Evolutionary conservation across 2,113 vertebrate genomes (phyloP), one percentile per base, ranked within the genome.

Genomic region (Anolis carolinensis): DNA sequence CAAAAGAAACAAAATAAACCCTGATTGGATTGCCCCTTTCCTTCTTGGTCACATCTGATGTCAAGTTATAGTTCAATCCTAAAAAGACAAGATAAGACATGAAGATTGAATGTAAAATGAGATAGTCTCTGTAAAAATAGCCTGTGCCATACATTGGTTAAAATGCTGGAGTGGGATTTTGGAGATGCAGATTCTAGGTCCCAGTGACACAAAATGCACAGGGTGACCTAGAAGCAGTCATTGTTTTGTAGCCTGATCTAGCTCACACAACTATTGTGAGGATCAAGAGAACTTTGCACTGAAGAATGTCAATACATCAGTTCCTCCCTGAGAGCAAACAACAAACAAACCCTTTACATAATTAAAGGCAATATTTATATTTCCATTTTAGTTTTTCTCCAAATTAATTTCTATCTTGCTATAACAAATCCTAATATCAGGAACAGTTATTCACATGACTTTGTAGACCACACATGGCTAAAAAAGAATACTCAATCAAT

Each of bases 61-160:
- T 98, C 93, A 99, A 93, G 93, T 98, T 96, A 68, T 99, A 99
- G 92, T 97, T 96, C 95, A 99, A 87, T 85, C 96, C 99, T 99
- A 95, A 90, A 92, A 87, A 79, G 83, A 93, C 68, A 87, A 73
- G 81, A 89, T 90, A 88, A 87, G 94, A n/a, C n/a, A n/a, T n/a
- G n/a, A 73, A 88, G 86, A 74, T 86, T 65, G 34, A 62, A 77
- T 68, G n/a, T 71, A 87, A 93, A 25, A 82, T 34, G 90, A 81
- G 36, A 25, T 77, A 86, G 87, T 86, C 90, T 86, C 6, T 48
- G 6, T n/a, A n/a, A 59, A 32, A 77, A 52, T 27, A n/a, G 30
- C 74, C 48, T 16, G 18, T 6, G 13, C 16, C 52, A 55, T 14
- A 55, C 16, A 11, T 14, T 55, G 55, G 11, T 59, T 59, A 59